Evolutionary conservation across 2,888 invertebrate genomes (phyloP).

Genomic region (Netelia virgata): DNA sequence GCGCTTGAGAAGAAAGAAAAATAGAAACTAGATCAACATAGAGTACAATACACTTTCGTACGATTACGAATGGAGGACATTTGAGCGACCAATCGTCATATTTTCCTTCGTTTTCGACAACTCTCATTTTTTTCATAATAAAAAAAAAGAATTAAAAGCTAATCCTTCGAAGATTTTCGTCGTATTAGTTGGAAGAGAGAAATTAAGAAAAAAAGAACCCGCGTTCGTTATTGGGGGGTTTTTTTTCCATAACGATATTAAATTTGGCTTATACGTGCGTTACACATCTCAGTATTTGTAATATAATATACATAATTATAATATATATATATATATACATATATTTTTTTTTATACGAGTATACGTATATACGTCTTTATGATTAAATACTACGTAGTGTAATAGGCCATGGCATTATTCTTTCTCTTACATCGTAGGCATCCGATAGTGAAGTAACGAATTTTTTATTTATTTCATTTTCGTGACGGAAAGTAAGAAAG

Average conservation of each 20-base stretch:
- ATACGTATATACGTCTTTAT: constrained; percentile 69
- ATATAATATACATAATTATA: constrained; percentile 49
- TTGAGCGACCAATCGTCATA: constrained; percentile 25
- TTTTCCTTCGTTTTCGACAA: neutral
- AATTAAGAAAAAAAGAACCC: neutral
- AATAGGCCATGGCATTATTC: constrained; percentile 81
- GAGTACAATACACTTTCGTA: neutral
- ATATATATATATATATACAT: constrained; percentile 54
- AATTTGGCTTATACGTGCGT: constrained; percentile 64
- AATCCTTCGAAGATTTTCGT: constrained; percentile 33
- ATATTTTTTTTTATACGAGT: constrained; percentile 34
- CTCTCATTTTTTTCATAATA: no score
- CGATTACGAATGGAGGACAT: constrained; percentile 50
- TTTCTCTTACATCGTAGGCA: constrained; percentile 73
- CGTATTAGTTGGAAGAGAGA: neutral
- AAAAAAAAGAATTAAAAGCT: neutral
- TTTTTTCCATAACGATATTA: constrained; percentile 11
- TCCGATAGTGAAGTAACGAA: constrained; percentile 67
- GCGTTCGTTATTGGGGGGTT: neutral
- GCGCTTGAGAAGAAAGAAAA: neutral
- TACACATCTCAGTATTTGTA: constrained; percentile 48
- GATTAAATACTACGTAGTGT: constrained; percentile 76
- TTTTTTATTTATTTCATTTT: constrained; percentile 5
- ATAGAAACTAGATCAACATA: neutral
- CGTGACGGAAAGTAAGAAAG: constrained; percentile 26